Evolutionary conservation across 2,113 vertebrate species (phyloP).

Genomic region (Clinocottus analis): DNA sequence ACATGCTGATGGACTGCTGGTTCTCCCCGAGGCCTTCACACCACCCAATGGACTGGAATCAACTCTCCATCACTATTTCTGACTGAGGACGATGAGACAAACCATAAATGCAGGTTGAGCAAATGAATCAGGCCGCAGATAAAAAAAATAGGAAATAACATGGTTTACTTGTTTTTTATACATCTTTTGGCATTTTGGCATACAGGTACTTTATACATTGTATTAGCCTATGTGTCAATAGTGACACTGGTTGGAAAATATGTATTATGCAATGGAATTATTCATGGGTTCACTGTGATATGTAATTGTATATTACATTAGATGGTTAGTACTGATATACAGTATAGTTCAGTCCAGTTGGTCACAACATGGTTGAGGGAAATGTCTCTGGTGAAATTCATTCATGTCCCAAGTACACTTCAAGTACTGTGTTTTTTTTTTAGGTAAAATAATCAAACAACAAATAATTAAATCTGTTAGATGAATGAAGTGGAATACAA

Average conservation of each 20-base stretch:
- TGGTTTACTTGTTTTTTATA: neutral
- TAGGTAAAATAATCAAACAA: neutral
- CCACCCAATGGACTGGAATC: slow-evolving; percentile 2
- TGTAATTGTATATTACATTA: neutral
- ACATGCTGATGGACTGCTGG: slow-evolving; percentile 21
- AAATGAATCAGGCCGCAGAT: neutral
- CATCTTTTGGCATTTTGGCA: neutral
- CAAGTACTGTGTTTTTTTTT: no score
- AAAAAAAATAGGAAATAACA: no score
- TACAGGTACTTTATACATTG: neutral
- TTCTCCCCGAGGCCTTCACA: slow-evolving; percentile 39
- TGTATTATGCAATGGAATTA: neutral
- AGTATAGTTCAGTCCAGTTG: neutral
- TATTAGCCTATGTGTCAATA: no score
- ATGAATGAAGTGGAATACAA: neutral
- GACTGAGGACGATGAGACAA: neutral
- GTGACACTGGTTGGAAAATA: no score
- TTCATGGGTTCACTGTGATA: neutral
- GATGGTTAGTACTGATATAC: neutral
- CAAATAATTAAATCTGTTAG: neutral
- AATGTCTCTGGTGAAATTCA: neutral
- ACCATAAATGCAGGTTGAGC: neutral
- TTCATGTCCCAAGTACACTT: neutral
- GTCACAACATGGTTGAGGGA: neutral
- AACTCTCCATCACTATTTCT: neutral